phyloP scores from a whole-genome alignment of 2,113 vertebrate species.

The Astur gentilis region DNA sequence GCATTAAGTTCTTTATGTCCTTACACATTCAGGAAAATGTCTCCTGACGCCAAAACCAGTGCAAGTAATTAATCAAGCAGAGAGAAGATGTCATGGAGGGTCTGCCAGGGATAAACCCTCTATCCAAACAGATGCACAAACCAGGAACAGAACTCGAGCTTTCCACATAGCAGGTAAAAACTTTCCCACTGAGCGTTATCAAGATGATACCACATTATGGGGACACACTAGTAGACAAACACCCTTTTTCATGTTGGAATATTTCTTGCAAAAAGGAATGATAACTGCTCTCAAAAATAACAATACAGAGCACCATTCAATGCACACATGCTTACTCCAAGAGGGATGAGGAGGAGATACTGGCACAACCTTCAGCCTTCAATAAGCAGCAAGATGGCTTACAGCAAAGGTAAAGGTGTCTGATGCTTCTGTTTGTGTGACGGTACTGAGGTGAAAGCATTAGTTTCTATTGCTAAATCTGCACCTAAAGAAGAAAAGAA shows the following conservation, averaged over 20 bases:
- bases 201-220: neutral
- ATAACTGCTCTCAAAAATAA: neutral
- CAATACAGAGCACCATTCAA: neutral
- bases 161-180: neutral
- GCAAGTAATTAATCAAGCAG: neutral
- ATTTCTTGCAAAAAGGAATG: neutral
- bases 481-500: neutral
- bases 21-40: neutral
- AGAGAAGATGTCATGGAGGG: neutral
- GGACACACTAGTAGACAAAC: neutral
- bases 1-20: neutral
- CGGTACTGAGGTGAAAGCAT: neutral
- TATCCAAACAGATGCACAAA: neutral
- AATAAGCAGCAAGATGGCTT: neutral
- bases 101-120: neutral
- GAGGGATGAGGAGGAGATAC: neutral
- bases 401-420: neutral
- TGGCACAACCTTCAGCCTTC: neutral
- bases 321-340: neutral
- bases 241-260: neutral
- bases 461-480: neutral
- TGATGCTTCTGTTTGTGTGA: neutral
- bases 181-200: neutral
- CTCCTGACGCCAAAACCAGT: neutral
- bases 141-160: neutral